Base-by-base conservation (phyloP, 2,888 invertebrate species). In the Idaea straminata region DNA sequence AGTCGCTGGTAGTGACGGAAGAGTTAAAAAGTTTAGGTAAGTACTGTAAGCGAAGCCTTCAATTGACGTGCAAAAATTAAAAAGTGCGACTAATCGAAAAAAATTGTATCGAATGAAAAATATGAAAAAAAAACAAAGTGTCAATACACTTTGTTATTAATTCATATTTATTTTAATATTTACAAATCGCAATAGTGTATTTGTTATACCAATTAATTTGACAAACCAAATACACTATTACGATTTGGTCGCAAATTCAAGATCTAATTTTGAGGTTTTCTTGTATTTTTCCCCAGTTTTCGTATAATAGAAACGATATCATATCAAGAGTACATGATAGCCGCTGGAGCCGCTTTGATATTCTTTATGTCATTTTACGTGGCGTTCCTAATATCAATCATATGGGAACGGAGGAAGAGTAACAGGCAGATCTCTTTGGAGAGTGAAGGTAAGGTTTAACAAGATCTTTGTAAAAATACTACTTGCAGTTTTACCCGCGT, bases 291-390 rank as follows among this genome's bases (percentile, higher is more conserved):
- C 25, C 25, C 0, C 78, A 92, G 92, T 69, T 89, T 92, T 80
- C 83, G 81, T 16, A 87, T 92, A 65, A 87, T 91, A 35, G 85
- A 86, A 64, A 92, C 92, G 0, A 92, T 92, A 74, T 92, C 92
- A 5, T 92, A 92, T 70, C 85, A 81, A 61, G 91, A 92, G 71
- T 93, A 92, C 74, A 70, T 88, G 67, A 85, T 89, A 36, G 93
- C 89, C 0, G 91, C 88, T 2, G 86, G 84, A 0, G 86, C 82
- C 0, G 85, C 84, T 0, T 71, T 91, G 0, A 84, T 75, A 0
- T 88, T 91, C 79, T 91, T 92, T 76, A 74, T 88, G 1, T 82
- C 85, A 0, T 91, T 93, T 82, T 91, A 92, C 71, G 71, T 88
- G 6, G 87, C 85, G 0, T 91, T 90, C 70, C 34, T 86, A 0